Conservation (phyloP, 2,888 invertebrate species). For the Epicampocera succincta region DNA sequence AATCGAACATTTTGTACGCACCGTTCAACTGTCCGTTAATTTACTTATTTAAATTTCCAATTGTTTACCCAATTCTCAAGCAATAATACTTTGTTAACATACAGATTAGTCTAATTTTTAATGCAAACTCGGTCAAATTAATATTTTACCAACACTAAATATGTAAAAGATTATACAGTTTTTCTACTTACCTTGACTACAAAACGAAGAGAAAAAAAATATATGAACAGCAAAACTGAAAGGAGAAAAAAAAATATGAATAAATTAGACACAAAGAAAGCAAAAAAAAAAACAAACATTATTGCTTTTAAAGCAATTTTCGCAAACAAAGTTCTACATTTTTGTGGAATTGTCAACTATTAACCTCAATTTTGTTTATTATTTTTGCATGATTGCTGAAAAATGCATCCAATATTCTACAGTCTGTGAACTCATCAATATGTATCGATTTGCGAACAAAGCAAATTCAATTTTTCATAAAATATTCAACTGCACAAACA, state of each 20-base stretch:
- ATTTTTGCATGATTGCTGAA: slow-evolving; percentile 48
- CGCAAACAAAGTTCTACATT: not conserved
- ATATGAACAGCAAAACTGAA: no score
- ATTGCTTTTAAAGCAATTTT: not conserved
- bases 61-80: no score
- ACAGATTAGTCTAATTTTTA: not conserved
- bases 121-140: slow-evolving; percentile 1
- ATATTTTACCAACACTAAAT: not conserved
- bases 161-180: no score
- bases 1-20: no score
- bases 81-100: no score
- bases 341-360: slow-evolving; percentile 13
- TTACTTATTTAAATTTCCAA: no score
- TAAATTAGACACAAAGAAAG: not conserved
- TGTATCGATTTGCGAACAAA: slow-evolving; percentile 4
- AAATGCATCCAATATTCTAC: slow-evolving; percentile 19
- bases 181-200: no score
- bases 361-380: slow-evolving; percentile 46
- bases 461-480: slow-evolving; percentile 13
- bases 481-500: not conserved
- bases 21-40: no score
- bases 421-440: slow-evolving; percentile 3
- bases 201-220: no score
- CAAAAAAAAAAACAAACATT: not conserved
- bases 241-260: no score